A percentile compares a stretch with the other conserved stretches of the same genome.
These are phyloP conservation scores for Brachionus asplanchnoidis DNA, from an alignment of 1,140 invertebrate species.

Conservation along the genomic window DNA sequence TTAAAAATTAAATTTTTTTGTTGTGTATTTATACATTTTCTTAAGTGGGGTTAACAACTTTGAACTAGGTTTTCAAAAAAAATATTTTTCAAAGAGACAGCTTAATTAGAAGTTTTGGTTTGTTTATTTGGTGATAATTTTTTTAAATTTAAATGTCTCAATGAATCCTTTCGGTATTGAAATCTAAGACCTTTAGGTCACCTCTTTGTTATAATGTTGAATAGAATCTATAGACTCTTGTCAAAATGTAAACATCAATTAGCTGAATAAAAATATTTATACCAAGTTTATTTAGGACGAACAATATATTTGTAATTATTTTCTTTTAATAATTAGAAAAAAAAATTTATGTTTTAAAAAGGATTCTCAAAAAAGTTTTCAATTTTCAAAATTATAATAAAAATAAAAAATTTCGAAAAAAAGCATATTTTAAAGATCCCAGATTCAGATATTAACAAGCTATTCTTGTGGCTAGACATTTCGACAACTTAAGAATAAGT, in stretches of 20 bases:
- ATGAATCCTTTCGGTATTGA: not conserved
- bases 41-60: not conserved
- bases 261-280: not conserved
- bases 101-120: not conserved
- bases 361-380: not conserved
- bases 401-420: too few species aligned
- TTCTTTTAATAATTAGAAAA: not conserved
- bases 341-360: not conserved
- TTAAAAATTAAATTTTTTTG: not conserved
- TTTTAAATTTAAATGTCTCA: not conserved
- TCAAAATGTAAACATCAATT: not conserved
- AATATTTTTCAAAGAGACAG: not conserved
- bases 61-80: not conserved
- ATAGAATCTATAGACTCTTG: not conserved
- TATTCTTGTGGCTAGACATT: too few species aligned
- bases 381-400: too few species aligned
- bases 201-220: not conserved
- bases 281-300: not conserved
- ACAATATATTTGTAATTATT: not conserved
- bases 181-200: not conserved
- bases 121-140: not conserved
- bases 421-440: too few species aligned
- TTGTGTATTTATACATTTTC: not conserved
- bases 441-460: too few species aligned
- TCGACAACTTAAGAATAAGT: too few species aligned